Evolutionary conservation across 30 jellyfish, hydroid and myxozoan species (phyloP).

Genomic region (Hydractinia echinata): DNA sequence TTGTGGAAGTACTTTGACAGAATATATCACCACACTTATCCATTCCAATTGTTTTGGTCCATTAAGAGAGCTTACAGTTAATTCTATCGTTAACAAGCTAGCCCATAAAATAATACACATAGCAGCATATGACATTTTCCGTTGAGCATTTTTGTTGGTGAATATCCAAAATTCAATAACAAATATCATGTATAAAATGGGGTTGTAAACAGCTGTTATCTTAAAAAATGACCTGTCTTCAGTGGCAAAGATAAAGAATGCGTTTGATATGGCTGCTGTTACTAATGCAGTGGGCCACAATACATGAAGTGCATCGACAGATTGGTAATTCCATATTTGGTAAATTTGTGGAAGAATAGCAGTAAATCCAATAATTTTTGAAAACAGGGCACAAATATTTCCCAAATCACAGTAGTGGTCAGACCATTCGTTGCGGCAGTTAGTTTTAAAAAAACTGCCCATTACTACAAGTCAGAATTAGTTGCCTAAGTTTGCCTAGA

Average conservation of each 20-base stretch:
- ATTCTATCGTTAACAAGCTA: neutral
- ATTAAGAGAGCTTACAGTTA: slow-evolving; percentile 1
- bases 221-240: slow-evolving; percentile 18
- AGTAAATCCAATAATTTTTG: slow-evolving; percentile 20
- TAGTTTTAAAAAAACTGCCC: slow-evolving; percentile 5
- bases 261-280: slow-evolving; percentile 4
- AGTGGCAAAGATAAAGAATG: slow-evolving; percentile 7
- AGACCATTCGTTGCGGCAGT: slow-evolving; percentile 17
- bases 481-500: no score
- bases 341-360: slow-evolving; percentile 28
- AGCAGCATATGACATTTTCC: slow-evolving; percentile 1
- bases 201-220: neutral
- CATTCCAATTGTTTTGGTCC: slow-evolving; percentile 15
- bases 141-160: slow-evolving; percentile 8
- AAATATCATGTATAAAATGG: slow-evolving; percentile 2
- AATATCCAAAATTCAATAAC: slow-evolving; percentile 14
- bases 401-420: slow-evolving; percentile 19
- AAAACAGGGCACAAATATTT: slow-evolving; percentile 4
- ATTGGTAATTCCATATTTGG: slow-evolving; percentile 17
- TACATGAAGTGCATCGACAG: slow-evolving; percentile 21
- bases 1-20: slow-evolving; percentile 24
- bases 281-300: slow-evolving; percentile 18
- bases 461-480: neutral
- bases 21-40: slow-evolving; percentile 1
- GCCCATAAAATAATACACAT: slow-evolving; percentile 5